These are phyloP conservation scores for Drosophila navojoa DNA, from an alignment of 1,140 invertebrate species.

Conservation along the genomic window DNA sequence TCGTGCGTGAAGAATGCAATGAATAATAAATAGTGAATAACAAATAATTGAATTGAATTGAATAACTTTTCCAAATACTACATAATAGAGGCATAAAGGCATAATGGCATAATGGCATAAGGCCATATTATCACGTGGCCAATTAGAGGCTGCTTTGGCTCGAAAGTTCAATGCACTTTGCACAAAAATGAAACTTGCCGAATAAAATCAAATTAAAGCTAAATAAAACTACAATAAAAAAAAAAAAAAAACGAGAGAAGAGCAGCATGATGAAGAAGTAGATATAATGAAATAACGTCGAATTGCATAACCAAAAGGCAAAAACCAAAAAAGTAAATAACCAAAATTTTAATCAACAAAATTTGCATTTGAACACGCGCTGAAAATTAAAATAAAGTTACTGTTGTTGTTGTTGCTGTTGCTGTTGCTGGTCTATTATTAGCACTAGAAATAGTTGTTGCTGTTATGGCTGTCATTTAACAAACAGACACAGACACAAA, in stretches of 20 bases:
- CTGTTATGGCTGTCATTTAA: conserved; percentile 19
- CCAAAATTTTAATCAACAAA: conserved; percentile 17
- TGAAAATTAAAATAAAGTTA: conserved; percentile 31
- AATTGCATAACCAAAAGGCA: conserved; percentile 37
- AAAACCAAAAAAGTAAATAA: not conserved
- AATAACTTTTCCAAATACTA: not conserved
- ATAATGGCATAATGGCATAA: not conserved
- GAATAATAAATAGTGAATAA: not conserved
- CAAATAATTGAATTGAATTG: not conserved
- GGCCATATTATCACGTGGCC: not conserved
- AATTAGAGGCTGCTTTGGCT: not conserved
- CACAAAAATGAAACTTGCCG: conserved; percentile 20
- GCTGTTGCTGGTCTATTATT: conserved; percentile 29
- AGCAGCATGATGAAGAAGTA: not conserved
- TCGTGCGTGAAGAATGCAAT: too few relatives aligned
- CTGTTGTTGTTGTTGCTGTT: conserved; percentile 7
- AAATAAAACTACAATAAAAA: not conserved
- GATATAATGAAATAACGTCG: conserved; percentile 71
- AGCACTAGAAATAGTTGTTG: conserved; percentile 6
- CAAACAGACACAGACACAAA: not conserved
- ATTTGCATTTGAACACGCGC: conserved; percentile 55
- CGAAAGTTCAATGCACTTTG: conserved; percentile 26
- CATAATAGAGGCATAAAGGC: not conserved
- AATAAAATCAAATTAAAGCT: not conserved
- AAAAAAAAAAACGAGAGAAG: not conserved